These are phyloP conservation scores for Bursaphelenchus okinawaensis DNA, from an alignment of 2,888 invertebrate species.

Conservation along the genomic window DNA sequence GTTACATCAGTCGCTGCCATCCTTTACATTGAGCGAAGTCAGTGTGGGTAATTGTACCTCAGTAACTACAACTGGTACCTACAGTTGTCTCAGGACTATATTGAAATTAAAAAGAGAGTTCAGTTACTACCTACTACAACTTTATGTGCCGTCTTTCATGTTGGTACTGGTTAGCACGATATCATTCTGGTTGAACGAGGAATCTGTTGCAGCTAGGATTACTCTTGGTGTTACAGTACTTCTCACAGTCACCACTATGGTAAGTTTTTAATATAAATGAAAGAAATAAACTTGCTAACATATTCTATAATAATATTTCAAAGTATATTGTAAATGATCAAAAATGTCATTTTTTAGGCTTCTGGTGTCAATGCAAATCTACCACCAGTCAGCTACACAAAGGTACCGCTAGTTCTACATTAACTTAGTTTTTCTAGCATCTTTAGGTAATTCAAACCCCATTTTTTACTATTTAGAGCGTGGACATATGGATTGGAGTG, in stretches of 20 bases:
- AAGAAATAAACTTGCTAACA: constrained; percentile 57
- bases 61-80: constrained; percentile 42
- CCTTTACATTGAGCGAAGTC: constrained; percentile 87
- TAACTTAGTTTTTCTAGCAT: too few species aligned
- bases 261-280: constrained; percentile 64
- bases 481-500: constrained; percentile 56
- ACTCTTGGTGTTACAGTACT: constrained; percentile 74
- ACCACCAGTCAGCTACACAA: constrained; percentile 52
- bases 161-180: constrained; percentile 67
- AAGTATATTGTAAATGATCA: too few species aligned
- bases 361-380: constrained; percentile 55
- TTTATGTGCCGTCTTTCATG: constrained; percentile 94
- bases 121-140: constrained; percentile 68
- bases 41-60: constrained; percentile 76
- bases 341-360: too few species aligned
- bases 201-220: constrained; percentile 57
- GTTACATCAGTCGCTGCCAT: constrained; percentile 68
- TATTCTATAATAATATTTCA: constrained; percentile 65
- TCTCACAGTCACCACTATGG: constrained; percentile 76
- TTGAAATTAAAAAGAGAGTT: constrained; percentile 71
- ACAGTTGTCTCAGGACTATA: constrained; percentile 52
- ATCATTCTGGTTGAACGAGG: constrained; percentile 50
- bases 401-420: too few species aligned
- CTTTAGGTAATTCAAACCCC: too few species aligned
- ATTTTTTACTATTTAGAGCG: too few species aligned